phyloP scores from a whole-genome alignment of 53 echinoderm and acorn worm species.

The Luidia sarsii region DNA sequence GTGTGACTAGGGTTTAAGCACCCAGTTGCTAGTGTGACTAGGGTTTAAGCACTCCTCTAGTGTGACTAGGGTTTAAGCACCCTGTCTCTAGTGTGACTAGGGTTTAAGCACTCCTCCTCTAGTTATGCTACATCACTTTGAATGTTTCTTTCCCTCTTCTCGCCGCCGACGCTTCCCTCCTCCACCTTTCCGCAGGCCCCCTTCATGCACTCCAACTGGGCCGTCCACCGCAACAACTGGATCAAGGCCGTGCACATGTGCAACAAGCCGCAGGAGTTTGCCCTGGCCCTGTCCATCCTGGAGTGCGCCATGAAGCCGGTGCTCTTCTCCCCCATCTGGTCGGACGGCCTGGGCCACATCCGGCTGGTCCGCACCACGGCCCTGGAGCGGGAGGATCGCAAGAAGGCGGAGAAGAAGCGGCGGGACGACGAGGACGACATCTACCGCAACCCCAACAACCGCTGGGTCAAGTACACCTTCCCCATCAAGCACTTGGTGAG shows the following conservation, averaged over 20 bases:
- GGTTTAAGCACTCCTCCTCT: too few species aligned
- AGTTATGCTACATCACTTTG: too few species aligned
- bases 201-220: conserved; percentile 99
- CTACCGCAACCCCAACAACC: conserved; percentile 73
- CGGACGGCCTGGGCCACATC: conserved; percentile 89
- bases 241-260: conserved; percentile 99
- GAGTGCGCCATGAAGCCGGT: conserved; percentile 99
- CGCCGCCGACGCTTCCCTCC: too few species aligned
- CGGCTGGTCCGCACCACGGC: conserved; percentile 74
- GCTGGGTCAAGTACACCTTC: conserved; percentile 98
- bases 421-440: conserved; percentile 88
- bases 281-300: conserved; percentile 91
- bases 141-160: too few species aligned
- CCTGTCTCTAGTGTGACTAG: too few species aligned
- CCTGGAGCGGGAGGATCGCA: conserved; percentile 88
- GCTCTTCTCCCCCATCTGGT: conserved; percentile 85
- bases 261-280: conserved; percentile 96
- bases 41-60: too few species aligned
- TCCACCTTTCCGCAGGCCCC: conserved; percentile 50
- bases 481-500: conserved; percentile 95
- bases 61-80: too few species aligned
- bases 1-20: too few species aligned
- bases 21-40: too few species aligned
- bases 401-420: conserved; percentile 80
- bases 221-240: conserved; percentile 94